These are phyloP conservation scores for Boulengeromyrus knoepffleri DNA, from an alignment of 2,113 vertebrate genomes.

Conservation along the genomic window DNA sequence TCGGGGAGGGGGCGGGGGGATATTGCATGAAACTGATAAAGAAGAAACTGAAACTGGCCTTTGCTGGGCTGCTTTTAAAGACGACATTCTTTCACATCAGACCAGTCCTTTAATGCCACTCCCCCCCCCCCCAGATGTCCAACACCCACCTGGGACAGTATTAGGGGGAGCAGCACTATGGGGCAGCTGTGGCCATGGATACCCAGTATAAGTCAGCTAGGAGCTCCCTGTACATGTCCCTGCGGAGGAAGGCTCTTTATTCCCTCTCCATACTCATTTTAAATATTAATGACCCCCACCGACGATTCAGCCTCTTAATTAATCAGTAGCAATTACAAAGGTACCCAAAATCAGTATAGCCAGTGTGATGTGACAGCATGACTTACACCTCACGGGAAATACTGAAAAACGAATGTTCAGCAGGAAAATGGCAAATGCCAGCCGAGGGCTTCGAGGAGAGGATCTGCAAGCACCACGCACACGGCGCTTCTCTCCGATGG, in stretches of 20 bases:
- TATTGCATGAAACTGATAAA: not conserved
- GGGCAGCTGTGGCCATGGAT: not conserved
- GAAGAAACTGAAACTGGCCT: not conserved
- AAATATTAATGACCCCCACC: not conserved
- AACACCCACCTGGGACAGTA: not conserved
- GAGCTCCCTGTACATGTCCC: not conserved
- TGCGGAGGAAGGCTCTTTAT: not conserved
- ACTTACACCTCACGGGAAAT: not conserved
- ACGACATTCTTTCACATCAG: not conserved
- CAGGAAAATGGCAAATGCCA: not conserved
- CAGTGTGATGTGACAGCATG: not conserved
- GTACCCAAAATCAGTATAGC: not conserved
- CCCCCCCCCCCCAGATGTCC: not conserved
- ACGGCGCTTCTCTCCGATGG: not conserved
- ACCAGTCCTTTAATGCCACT: not conserved
- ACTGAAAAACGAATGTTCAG: not conserved
- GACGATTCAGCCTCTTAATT: not conserved
- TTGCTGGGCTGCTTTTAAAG: not conserved
- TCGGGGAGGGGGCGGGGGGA: slow-evolving; percentile 17
- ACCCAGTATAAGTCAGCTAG: not conserved
- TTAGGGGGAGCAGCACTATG: not conserved
- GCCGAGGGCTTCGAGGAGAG: not conserved
- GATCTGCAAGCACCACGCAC: not conserved
- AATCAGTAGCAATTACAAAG: not conserved
- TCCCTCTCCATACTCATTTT: not conserved